phyloP scores from a whole-genome alignment of 1,140 invertebrate genomes.

The Heliconius nattereri region DNA sequence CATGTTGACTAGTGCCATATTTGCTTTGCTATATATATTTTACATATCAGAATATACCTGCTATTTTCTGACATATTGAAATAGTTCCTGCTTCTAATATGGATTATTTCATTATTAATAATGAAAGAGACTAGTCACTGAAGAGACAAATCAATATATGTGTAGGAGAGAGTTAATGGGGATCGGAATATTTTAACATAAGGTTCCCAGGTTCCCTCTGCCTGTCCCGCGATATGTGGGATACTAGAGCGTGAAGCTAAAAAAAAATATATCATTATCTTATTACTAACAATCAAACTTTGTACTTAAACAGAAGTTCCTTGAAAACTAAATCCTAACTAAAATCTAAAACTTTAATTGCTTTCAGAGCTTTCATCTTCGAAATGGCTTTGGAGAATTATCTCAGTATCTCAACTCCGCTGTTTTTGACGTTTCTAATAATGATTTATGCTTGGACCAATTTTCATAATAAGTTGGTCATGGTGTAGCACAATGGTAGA shows the following conservation, averaged over 20 bases:
- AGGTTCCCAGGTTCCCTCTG: too few relatives aligned
- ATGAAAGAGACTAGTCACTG: not conserved
- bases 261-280: not conserved
- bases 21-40: slow-evolving; percentile 6
- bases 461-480: slow-evolving; percentile 19
- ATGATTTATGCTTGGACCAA: slow-evolving; percentile 30
- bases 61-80: not conserved
- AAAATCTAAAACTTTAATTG: slow-evolving; percentile 13
- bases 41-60: not conserved
- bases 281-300: not conserved
- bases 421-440: slow-evolving; percentile 34
- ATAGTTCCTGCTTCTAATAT: not conserved
- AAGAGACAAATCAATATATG: not conserved
- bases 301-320: not conserved
- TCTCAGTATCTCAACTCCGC: slow-evolving; percentile 22
- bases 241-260: not conserved
- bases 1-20: slow-evolving; percentile 14
- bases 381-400: slow-evolving; percentile 16
- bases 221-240: too few relatives aligned
- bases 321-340: not conserved
- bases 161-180: too few relatives aligned
- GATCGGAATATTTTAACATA: too few relatives aligned
- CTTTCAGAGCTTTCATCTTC: not conserved
- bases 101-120: not conserved
- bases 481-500: not conserved